A percentile compares a stretch with the other conserved stretches of the same genome.
Conservation (phyloP, 2,888 invertebrate genomes). For the Lycocerus yunnanus region DNA sequence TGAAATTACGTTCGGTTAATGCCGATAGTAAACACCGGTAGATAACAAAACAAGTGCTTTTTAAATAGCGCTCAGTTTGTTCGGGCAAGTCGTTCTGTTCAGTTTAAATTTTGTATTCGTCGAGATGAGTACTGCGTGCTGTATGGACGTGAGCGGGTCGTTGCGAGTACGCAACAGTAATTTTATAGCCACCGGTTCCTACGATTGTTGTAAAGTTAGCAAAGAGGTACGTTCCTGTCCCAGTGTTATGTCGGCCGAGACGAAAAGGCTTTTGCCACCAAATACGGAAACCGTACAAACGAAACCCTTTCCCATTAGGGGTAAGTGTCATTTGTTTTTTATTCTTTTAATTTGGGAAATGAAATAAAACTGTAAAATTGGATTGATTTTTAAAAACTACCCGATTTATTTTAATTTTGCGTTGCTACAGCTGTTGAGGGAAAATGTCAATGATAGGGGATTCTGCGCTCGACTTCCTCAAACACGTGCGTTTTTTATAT, state of each 20-base stretch:
- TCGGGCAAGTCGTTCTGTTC: not conserved
- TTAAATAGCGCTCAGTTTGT: not conserved
- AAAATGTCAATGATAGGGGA: constrained; percentile 22
- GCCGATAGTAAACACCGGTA: constrained; percentile 1
- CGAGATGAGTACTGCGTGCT: constrained; percentile 47
- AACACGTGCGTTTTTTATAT: constrained; percentile 16
- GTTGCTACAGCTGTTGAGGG: constrained; percentile 12
- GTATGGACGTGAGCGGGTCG: constrained; percentile 52
- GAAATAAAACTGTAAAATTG: not conserved
- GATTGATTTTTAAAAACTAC: not conserved
- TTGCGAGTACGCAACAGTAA: constrained; percentile 52
- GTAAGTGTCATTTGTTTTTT: constrained; percentile 55
- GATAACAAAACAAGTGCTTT: constrained; percentile 1
- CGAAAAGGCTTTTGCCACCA: constrained; percentile 71
- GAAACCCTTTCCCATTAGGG: constrained; percentile 86
- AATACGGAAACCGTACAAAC: constrained; percentile 86
- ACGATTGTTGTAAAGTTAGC: constrained; percentile 44
- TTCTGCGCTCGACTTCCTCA: constrained; percentile 12
- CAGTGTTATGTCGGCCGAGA: constrained; percentile 74
- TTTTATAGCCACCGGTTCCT: constrained; percentile 39
- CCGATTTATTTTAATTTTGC: not conserved
- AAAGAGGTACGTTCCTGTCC: constrained; percentile 59
- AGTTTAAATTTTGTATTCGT: not conserved
- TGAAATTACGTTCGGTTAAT: constrained; percentile 13
- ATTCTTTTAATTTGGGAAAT: not conserved